Conservation (phyloP, 2,888 invertebrate species). For the Apotomis turbidana region DNA sequence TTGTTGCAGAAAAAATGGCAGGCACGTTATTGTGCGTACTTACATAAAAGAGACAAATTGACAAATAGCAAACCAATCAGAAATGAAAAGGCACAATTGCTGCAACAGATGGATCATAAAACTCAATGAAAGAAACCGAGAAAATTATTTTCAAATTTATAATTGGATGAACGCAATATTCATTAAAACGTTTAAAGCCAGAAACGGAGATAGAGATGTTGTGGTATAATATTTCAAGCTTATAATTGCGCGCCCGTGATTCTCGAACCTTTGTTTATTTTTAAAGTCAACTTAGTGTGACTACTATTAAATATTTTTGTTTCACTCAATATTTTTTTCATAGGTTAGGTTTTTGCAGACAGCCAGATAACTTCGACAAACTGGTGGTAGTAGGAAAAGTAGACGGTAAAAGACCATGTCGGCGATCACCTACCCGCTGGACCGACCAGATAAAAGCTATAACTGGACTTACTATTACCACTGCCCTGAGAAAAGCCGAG, state of each 20-base stretch:
- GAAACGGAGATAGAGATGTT: constrained; percentile 3
- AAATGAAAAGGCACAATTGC: not conserved
- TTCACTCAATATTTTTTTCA: no score
- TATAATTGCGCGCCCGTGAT: constrained; percentile 19
- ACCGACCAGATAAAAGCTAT: no score
- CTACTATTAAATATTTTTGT: not conserved
- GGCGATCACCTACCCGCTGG: no score
- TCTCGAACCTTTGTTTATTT: not conserved
- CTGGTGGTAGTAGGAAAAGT: no score
- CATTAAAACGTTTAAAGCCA: constrained; percentile 12
- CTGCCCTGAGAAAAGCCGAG: no score
- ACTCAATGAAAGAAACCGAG: constrained; percentile 2
- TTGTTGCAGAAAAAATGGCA: no score
- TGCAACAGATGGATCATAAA: constrained; percentile 14
- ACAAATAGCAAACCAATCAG: not conserved
- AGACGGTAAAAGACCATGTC: no score
- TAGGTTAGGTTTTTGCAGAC: no score
- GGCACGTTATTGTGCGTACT: no score
- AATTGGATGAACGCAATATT: constrained; percentile 10
- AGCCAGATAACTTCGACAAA: no score
- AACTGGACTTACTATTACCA: no score
- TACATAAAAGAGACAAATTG: not conserved
- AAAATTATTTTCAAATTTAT: constrained; percentile 7
- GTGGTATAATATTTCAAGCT: constrained; percentile 8
- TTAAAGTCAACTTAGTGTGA: not conserved